These are phyloP conservation scores for Craseonycteris thonglongyai DNA, from an alignment of 2,113 vertebrate genomes.

Conservation along the genomic window DNA sequence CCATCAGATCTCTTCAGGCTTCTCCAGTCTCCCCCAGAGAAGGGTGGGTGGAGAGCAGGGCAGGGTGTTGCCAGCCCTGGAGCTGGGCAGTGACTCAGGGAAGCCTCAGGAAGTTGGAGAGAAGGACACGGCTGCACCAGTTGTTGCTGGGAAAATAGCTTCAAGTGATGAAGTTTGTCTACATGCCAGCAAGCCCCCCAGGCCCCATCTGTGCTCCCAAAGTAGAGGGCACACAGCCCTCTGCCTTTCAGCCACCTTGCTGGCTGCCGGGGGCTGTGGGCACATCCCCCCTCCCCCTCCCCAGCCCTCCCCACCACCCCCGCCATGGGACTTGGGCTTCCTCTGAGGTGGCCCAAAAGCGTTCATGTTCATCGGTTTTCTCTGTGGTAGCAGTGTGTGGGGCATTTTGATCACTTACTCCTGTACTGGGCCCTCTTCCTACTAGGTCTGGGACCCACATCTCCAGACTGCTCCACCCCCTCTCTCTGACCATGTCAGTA, in stretches of 20 bases:
- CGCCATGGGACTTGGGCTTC: background rate
- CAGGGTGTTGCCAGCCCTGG: conserved; percentile 53
- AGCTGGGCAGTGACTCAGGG: conserved; percentile 65
- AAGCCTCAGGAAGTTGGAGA: conserved; percentile 60
- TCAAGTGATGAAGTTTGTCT: background rate
- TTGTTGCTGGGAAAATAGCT: conserved; percentile 61
- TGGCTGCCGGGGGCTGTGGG: background rate
- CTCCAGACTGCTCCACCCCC: background rate
- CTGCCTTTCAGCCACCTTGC: conserved; percentile 3
- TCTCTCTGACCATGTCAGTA: background rate
- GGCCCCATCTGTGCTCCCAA: conserved; percentile 18
- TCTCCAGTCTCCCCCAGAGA: background rate
- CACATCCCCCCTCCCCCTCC: background rate
- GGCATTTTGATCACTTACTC: background rate
- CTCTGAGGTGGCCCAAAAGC: background rate
- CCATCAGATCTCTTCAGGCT: background rate
- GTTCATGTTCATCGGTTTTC: conserved; percentile 39
- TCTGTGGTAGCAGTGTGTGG: background rate
- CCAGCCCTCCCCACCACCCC: background rate
- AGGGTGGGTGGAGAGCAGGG: background rate
- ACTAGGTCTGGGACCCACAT: background rate
- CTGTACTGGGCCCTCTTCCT: background rate
- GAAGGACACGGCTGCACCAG: conserved; percentile 29
- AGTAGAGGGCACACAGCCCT: conserved; percentile 33
- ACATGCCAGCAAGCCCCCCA: conserved; percentile 37